Percentiles rank a stretch among this genome's conserved stretches.
Evolutionary conservation across 2,113 vertebrate species (phyloP).

Genomic region (Phyllopteryx taeniolatus): DNA sequence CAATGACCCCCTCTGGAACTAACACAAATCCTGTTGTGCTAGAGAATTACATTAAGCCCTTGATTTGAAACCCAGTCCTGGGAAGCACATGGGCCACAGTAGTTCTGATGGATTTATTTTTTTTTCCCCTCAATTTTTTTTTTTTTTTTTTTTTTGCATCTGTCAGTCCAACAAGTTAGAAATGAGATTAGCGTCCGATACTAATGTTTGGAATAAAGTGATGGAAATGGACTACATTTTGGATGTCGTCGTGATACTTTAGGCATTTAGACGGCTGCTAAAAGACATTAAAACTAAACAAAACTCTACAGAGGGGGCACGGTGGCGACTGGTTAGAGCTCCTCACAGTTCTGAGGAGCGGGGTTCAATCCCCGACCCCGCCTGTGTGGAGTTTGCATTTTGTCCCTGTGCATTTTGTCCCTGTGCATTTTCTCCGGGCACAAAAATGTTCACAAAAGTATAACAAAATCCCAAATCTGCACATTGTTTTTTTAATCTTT

Average conservation of each 20-base stretch:
- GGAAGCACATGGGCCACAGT: conserved; percentile 55
- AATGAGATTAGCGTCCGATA: conserved; percentile 8
- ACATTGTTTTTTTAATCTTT: too few relatives aligned
- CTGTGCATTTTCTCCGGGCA: too few relatives aligned
- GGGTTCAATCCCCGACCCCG: too few relatives aligned
- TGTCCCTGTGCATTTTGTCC: too few relatives aligned
- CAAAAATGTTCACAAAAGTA: too few relatives aligned
- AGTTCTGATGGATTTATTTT: conserved; percentile 41
- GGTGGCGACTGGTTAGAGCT: too few relatives aligned
- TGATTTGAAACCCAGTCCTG: conserved; percentile 53
- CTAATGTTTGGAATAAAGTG: conserved; percentile 1
- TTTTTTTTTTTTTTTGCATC: neutral
- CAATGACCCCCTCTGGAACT: conserved; percentile 60
- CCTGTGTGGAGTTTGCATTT: too few relatives aligned
- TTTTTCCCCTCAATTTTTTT: too few relatives aligned
- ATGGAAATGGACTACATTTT: neutral
- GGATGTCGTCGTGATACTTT: neutral
- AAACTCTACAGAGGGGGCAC: too few relatives aligned
- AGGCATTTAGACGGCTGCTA: neutral
- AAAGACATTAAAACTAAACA: neutral
- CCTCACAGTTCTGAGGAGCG: too few relatives aligned
- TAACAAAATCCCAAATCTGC: too few relatives aligned
- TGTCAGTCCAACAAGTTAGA: conserved; percentile 15
- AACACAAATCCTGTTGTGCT: conserved; percentile 73
- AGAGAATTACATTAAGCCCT: conserved; percentile 68